Base-by-base conservation (phyloP, 1,140 invertebrate species). In the Thalassaphorura encarpata region DNA sequence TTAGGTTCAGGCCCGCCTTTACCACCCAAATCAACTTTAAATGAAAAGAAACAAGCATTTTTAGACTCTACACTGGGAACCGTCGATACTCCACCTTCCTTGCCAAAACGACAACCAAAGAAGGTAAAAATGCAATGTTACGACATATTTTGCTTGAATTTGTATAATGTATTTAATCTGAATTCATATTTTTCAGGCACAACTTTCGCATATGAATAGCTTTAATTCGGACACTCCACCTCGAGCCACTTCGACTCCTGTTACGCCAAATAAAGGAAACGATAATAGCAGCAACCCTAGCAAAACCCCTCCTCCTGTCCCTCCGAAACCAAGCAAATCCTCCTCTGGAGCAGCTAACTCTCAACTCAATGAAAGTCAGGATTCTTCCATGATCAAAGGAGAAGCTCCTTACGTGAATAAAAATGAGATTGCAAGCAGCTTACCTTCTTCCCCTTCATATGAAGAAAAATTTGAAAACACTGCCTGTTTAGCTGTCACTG, bases 301-400 rank as follows among this genome's bases (percentile, higher is more conserved):
- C 18, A 55, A 48, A 40, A 56, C 54, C 3, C 54, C 54, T 3
- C 59, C 59, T 31, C 61, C 61, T 33, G 58, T 63, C 1, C 61
- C 61, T 13, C 61, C 61, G 11, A 63, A 63, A 42, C 61, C 61
- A 52, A 52, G 39, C 24, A 24, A 23, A 48, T 21, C 19, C 15
- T n/a, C 27, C 43, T 16, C n/a, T 31, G 46, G 50, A 13, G 23
- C 28, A 15, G 21, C 21, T 18, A 19, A 33, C 4, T 18, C 36
- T 18, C n/a, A n/a, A n/a, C n/a, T n/a, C n/a, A n/a, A n/a, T n/a
- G n/a, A n/a, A n/a, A n/a, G n/a, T n/a, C n/a, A n/a, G n/a, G n/a
- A n/a, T n/a, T n/a, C n/a, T n/a, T n/a, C n/a, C n/a, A n/a, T n/a
- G n/a, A n/a, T n/a, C n/a, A n/a, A n/a, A n/a, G 45, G 46, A n/a